Conservation (phyloP, 2,888 invertebrate genomes). For the Rhyacophila evoluta region DNA sequence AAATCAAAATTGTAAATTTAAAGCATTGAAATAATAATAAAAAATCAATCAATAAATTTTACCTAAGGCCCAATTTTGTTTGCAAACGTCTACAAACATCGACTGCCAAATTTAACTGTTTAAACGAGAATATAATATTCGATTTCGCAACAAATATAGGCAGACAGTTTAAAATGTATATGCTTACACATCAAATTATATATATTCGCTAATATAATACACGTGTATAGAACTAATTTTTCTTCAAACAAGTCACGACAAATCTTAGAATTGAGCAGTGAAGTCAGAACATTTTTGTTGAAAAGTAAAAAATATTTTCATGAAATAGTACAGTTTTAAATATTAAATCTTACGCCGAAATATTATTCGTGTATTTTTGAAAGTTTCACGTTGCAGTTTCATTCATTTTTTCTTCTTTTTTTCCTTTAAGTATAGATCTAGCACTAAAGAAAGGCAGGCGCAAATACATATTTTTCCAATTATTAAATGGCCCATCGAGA, state of each 20-base stretch:
- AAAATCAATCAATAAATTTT: not conserved
- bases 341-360: no score
- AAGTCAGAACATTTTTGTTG: not conserved
- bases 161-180: not conserved
- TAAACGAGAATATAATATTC: not conserved
- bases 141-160: conserved; percentile 8
- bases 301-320: no score
- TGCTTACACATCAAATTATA: not conserved
- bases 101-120: conserved; percentile 4
- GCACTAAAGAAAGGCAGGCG: no score
- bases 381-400: no score
- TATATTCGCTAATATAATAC: not conserved
- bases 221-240: conserved; percentile 1
- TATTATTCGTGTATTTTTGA: no score
- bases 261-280: not conserved
- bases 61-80: not conserved
- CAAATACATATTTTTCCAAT: no score
- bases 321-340: no score
- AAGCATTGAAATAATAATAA: no score
- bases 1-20: no score
- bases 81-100: not conserved
- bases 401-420: no score
- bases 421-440: no score
- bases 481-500: no score
- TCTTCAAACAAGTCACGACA: conserved; percentile 15